Evolutionary conservation across 1,140 invertebrate genomes (phyloP).

Genomic region (Pogonognathellus flavescens): DNA sequence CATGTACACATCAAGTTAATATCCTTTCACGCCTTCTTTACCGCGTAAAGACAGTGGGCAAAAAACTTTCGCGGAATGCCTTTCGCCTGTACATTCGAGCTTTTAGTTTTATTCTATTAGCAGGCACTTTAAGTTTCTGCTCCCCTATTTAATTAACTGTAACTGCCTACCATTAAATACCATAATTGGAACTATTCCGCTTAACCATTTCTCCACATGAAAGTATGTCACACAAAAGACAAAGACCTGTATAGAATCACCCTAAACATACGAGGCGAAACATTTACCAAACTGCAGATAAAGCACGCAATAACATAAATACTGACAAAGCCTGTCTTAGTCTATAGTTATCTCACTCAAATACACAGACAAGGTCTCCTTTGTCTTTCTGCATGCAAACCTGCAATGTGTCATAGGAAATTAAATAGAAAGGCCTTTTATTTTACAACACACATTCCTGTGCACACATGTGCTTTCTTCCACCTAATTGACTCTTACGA

Average conservation of each 20-base stretch:
- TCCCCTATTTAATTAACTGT: neutral
- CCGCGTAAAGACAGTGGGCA: too few species aligned
- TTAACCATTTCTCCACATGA: neutral
- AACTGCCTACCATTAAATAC: neutral
- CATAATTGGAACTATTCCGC: neutral
- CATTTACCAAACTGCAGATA: too few species aligned
- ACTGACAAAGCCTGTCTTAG: too few species aligned
- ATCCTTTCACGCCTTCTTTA: too few species aligned
- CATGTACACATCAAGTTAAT: too few species aligned
- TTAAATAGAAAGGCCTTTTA: neutral
- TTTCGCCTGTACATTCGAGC: conserved; percentile 50
- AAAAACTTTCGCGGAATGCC: too few species aligned
- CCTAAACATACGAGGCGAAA: too few species aligned
- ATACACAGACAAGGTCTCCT: too few species aligned
- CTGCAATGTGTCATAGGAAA: neutral
- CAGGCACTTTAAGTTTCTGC: neutral
- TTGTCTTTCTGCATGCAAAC: neutral
- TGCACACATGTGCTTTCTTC: neutral
- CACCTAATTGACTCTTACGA: conserved; percentile 24
- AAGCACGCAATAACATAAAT: too few species aligned
- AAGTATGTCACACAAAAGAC: too few species aligned
- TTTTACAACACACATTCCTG: neutral
- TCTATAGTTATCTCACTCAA: too few species aligned
- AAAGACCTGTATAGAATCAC: too few species aligned
- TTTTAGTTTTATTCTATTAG: conserved; percentile 22